phyloP scores from a whole-genome alignment of 2,113 vertebrate genomes.

The Ahaetulla prasina region DNA sequence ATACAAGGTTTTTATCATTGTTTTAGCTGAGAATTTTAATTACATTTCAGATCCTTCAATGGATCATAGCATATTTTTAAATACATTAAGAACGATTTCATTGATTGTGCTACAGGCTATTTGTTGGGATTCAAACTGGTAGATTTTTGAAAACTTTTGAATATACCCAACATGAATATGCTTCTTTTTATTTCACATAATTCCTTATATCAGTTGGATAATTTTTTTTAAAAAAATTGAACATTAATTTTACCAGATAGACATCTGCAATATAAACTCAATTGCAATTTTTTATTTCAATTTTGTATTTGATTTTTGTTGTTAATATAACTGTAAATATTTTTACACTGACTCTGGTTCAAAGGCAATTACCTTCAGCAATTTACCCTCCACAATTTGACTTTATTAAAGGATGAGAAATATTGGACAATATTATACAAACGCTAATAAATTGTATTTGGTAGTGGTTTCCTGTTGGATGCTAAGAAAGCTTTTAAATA shows the following conservation, averaged over 20 bases:
- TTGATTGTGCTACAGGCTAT: background rate
- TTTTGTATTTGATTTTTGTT: background rate
- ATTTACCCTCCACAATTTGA: background rate
- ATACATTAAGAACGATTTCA: background rate
- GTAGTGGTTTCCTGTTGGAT: background rate
- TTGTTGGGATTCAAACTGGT: background rate
- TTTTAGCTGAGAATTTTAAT: background rate
- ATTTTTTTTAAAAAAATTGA: background rate
- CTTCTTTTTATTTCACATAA: background rate
- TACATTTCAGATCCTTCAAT: background rate
- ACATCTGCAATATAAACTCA: background rate
- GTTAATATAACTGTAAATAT: background rate
- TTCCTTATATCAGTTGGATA: background rate
- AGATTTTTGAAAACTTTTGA: background rate
- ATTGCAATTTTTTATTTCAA: background rate
- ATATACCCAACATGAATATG: background rate
- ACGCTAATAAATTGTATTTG: background rate
- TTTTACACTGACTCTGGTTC: background rate
- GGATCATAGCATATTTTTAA: background rate
- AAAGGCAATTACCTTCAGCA: background rate
- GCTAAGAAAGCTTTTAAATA: background rate
- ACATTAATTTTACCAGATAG: background rate
- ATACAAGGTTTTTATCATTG: background rate
- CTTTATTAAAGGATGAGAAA: background rate
- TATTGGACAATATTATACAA: background rate